Base-by-base conservation (phyloP, 2,888 invertebrate species). In the Mythimna loreyi region DNA sequence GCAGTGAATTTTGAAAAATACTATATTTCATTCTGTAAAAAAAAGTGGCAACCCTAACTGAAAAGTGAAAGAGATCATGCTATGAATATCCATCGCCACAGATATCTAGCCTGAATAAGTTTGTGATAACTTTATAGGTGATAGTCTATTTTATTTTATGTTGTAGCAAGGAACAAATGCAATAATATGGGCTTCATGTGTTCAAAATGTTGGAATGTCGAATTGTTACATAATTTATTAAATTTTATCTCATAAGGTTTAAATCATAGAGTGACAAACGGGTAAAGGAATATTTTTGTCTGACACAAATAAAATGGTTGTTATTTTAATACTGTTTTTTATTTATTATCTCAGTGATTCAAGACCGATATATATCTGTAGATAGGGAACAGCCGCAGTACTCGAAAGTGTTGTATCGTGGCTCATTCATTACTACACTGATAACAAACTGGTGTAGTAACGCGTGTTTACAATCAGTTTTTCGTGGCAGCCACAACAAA, bases 231-330 rank as follows among this genome's bases (percentile, higher is more conserved):
- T 83, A 80, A 82, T 83, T 85, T 83, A 85, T 86, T 80, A 72
- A 81, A 75, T 81, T 76, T 83, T 78, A 81, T 78, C 64, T 66
- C 55, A 13, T 77, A 86, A 86, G 82, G 79, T 82, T 83, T 83
- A 85, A 87, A 89, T 89, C 86, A 80, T 87, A 82, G 76, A 85
- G 86, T 85, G 86, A 85, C 77, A 74, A 85, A 90, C 86, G 92
- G 92, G 91, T 92, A 90, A 89, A 87, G 88, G 89, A 90, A 87
- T 87, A 88, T 89, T 89, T 82, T 86, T 84, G 84, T 87, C 83
- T 85, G 82, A 86, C 80, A 86, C 85, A 90, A 92, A 91, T 92
- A 90, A 91, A 91, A 88, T 90, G 89, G 88, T 92, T 92, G 89
- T 91, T 90, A 88, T 87, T 89, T 86, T 61, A 73, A 67, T 78